phyloP scores from a whole-genome alignment of 2,888 invertebrate genomes.

The Azorinus chamasolen region DNA sequence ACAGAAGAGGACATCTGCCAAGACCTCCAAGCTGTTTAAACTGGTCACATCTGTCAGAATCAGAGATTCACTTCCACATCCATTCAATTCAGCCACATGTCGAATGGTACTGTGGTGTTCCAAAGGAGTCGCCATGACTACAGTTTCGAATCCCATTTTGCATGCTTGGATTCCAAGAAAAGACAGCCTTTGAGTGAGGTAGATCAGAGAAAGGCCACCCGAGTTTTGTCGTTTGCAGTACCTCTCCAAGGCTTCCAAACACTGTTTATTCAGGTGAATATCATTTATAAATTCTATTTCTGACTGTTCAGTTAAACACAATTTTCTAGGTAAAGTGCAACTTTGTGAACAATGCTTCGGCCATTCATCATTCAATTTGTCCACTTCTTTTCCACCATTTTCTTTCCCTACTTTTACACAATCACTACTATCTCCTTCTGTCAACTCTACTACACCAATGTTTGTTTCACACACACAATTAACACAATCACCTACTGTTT shows the following conservation, averaged over 20 bases:
- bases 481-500: too few relatives aligned
- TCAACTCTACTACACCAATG: too few relatives aligned
- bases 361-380: too few relatives aligned
- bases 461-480: too few relatives aligned
- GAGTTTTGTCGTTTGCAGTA: slow-evolving; percentile 16
- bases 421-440: too few relatives aligned
- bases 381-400: too few relatives aligned
- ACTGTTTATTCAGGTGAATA: slow-evolving; percentile 70
- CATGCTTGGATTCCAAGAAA: slow-evolving; percentile 75
- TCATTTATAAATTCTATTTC: slow-evolving; percentile 74
- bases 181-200: slow-evolving; percentile 71
- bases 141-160: slow-evolving; percentile 66
- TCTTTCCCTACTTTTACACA: too few relatives aligned
- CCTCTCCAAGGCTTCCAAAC: slow-evolving; percentile 66
- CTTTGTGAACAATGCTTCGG: too few relatives aligned
- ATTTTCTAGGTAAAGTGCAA: too few relatives aligned
- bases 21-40: slow-evolving; percentile 36
- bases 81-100: slow-evolving; percentile 62
- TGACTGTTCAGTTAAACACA: slow-evolving; percentile 19
- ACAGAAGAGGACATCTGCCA: slow-evolving; percentile 68
- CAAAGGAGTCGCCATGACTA: slow-evolving; percentile 65
- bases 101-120: slow-evolving; percentile 62
- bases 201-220: slow-evolving; percentile 66
- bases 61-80: slow-evolving; percentile 50
- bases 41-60: slow-evolving; percentile 51